A percentile compares a stretch with the other conserved stretches of the same genome.
These are phyloP conservation scores for Alligator sinensis DNA, from an alignment of 2,113 vertebrate genomes.

Conservation along the genomic window DNA sequence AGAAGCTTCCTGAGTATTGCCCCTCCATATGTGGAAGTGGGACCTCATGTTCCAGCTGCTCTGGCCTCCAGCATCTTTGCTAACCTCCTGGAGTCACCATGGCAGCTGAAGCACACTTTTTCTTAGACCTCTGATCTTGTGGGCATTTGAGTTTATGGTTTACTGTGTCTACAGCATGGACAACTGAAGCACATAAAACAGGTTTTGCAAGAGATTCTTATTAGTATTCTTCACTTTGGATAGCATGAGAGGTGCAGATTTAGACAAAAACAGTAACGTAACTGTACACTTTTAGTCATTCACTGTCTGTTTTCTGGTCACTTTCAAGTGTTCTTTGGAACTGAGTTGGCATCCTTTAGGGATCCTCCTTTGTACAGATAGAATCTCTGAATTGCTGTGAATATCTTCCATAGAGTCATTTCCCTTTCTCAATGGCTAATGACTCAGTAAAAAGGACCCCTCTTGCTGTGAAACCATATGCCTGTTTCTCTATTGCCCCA, in stretches of 20 bases:
- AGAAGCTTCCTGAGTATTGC: not conserved
- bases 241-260: not conserved
- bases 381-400: too few species aligned
- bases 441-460: too few species aligned
- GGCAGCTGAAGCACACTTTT: too few species aligned
- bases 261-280: not conserved
- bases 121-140: not conserved
- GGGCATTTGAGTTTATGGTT: not conserved
- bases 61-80: not conserved
- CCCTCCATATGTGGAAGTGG: not conserved
- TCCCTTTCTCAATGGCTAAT: too few species aligned
- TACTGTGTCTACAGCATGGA: fast-evolving
- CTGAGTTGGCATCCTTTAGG: fast-evolving
- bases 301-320: not conserved
- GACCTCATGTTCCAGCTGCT: fast-evolving
- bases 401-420: too few species aligned
- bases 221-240: not conserved
- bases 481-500: too few species aligned
- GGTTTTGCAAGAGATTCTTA: not conserved
- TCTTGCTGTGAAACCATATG: too few species aligned
- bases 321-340: not conserved
- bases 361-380: not conserved
- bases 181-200: not conserved
- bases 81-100: fast-evolving
- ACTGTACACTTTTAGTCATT: not conserved